These are phyloP conservation scores for Drosophila virilis DNA, from an alignment of 1,140 invertebrate genomes.

Conservation along the genomic window DNA sequence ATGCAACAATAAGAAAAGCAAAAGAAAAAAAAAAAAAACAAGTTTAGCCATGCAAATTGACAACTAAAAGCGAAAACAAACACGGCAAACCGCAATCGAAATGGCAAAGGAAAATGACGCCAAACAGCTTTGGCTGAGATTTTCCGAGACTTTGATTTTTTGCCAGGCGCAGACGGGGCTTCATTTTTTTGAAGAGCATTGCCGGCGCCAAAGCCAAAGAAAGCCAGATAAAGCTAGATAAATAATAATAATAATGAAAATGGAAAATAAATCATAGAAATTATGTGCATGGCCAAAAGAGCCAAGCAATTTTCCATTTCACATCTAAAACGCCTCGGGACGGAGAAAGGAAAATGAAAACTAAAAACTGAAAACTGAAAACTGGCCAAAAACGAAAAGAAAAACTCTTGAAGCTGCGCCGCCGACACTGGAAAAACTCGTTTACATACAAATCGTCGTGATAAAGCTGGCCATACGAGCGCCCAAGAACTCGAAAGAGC, in stretches of 20 bases:
- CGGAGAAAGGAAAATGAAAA: slow-evolving; percentile 77
- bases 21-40: slow-evolving; percentile 42
- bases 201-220: slow-evolving; percentile 52
- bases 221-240: slow-evolving; percentile 49
- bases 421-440: slow-evolving; percentile 79
- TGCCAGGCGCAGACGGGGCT: slow-evolving; percentile 11
- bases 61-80: slow-evolving; percentile 44
- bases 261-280: slow-evolving; percentile 76
- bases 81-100: slow-evolving; percentile 45
- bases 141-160: slow-evolving; percentile 13
- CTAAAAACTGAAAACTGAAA: slow-evolving; percentile 66
- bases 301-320: slow-evolving; percentile 73
- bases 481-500: slow-evolving; percentile 84
- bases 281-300: slow-evolving; percentile 58
- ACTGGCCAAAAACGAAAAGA: slow-evolving; percentile 58
- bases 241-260: slow-evolving; percentile 66
- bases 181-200: slow-evolving; percentile 31
- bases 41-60: slow-evolving; percentile 67
- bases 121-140: slow-evolving; percentile 37
- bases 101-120: slow-evolving; percentile 58
- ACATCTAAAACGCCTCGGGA: slow-evolving; percentile 54
- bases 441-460: slow-evolving; percentile 84
- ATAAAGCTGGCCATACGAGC: slow-evolving; percentile 84
- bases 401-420: slow-evolving; percentile 26
- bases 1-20: slow-evolving; percentile 22